Base-by-base conservation (phyloP, 2,797 vertebrate species). In the Micrastur ruficollis region DNA sequence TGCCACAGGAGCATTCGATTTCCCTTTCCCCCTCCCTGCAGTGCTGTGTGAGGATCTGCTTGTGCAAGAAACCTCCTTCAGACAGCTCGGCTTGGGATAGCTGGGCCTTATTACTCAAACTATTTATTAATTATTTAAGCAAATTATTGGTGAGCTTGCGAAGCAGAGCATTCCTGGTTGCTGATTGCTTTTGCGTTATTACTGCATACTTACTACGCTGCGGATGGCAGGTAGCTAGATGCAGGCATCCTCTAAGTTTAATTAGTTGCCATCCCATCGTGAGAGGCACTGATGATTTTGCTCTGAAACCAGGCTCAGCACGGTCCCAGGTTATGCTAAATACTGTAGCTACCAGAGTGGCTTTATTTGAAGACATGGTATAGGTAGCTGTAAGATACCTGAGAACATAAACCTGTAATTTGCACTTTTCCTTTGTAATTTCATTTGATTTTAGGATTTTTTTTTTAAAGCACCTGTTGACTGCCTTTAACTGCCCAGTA, bases 21-120 rank as follows among this genome's bases (percentile, higher is more conserved):
- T 47, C 71, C 47, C 27, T 50, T 80, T 56, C 46, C 8, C 32
- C 8, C 16, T 55, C 32, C 36, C 12, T 2, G 1, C 13, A 22
- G 14, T 0, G 1, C 47, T 18, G 27, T 1, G 1, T 7, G 47
- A 53, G 14, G 31, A 74, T 56, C 58, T 52, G 32, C 25, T 34
- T 1, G 0, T n/a, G 73, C 14, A 22, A 49, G 50, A 17, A 58
- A n/a, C 40, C 19, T 81, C 16, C 26, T 50, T 44, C 27, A 55
- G 56, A 15, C 31, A 29, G 40, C 29, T 55, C 11, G 55, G 53
- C 50, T 53, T 74, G 46, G 46, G 32, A 5, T 18, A 21, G 52
- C 42, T 19, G 21, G n/a, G 58, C 56, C 29, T 79, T 73, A 19
- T 36, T 29, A 31, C 21, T 73, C 21, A 53, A 36, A 32, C 27